A percentile compares a stretch with the other conserved stretches of the same genome.
Evolutionary conservation across 2,797 vertebrate genomes (phyloP).

Genomic region (Mus minutoides): DNA sequence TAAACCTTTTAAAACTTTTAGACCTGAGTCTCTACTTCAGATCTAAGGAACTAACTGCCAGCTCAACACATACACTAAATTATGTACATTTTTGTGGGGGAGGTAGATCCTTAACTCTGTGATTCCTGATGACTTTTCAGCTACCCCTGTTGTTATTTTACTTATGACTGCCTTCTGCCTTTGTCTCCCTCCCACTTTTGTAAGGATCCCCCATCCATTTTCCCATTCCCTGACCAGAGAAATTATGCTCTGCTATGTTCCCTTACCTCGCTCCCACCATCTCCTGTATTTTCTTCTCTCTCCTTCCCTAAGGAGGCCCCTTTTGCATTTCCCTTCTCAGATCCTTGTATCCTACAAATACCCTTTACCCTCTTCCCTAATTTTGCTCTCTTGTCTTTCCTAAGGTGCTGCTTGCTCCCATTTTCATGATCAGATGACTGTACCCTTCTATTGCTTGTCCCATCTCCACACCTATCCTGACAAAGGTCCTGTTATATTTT

Average conservation of each 20-base stretch:
- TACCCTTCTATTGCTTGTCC: not conserved
- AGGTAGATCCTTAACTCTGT: not conserved
- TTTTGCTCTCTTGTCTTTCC: not conserved
- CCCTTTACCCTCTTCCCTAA: not conserved
- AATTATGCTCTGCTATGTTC: not conserved
- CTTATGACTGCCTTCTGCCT: not conserved
- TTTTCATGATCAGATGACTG: not conserved
- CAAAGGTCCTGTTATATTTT: not conserved
- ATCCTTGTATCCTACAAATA: not conserved
- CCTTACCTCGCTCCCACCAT: not conserved
- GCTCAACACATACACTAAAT: not conserved
- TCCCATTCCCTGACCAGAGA: not conserved
- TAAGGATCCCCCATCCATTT: not conserved
- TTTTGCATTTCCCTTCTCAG: too few species aligned
- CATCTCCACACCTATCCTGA: not conserved
- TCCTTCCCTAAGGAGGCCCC: not conserved
- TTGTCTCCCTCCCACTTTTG: not conserved
- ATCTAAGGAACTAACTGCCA: not conserved
- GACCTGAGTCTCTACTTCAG: not conserved
- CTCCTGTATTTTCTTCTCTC: not conserved
- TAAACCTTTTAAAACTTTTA: not conserved
- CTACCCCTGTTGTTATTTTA: not conserved
- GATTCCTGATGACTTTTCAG: not conserved
- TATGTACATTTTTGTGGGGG: not conserved
- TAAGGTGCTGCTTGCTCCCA: not conserved